Conservation (phyloP, 2,113 vertebrate genomes). For the Epinephelus fuscoguttatus region DNA sequence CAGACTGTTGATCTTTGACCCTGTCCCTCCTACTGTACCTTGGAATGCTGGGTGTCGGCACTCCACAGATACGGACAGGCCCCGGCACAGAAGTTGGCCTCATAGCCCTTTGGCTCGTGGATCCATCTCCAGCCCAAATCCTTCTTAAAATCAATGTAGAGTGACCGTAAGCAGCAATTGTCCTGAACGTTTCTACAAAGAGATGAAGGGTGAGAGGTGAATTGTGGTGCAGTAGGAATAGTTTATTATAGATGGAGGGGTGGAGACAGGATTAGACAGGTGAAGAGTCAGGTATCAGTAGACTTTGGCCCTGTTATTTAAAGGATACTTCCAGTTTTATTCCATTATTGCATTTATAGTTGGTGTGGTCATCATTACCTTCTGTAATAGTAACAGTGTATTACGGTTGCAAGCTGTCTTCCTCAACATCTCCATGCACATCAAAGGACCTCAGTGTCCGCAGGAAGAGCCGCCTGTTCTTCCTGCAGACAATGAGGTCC, state of each 20-base stretch:
- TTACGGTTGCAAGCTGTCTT: too few relatives aligned
- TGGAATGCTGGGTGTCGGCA: slow-evolving; percentile 86
- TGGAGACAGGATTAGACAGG: not conserved
- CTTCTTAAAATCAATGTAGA: slow-evolving; percentile 87
- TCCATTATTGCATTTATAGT: too few relatives aligned
- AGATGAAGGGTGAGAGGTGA: not conserved
- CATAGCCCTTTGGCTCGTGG: slow-evolving; percentile 86
- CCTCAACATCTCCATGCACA: too few relatives aligned
- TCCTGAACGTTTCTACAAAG: slow-evolving; percentile 83
- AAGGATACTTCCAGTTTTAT: too few relatives aligned
- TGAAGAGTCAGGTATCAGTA: not conserved
- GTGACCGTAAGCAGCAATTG: slow-evolving; percentile 86
- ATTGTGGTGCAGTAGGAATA: not conserved
- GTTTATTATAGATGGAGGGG: not conserved
- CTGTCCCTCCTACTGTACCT: slow-evolving; percentile 66
- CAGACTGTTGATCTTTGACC: not conserved
- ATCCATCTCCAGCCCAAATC: slow-evolving; percentile 88
- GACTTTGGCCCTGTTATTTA: too few relatives aligned
- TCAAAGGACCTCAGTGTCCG: too few relatives aligned
- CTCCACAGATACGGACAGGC: slow-evolving; percentile 88
- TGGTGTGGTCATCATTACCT: too few relatives aligned
- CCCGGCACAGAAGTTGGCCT: slow-evolving; percentile 87
- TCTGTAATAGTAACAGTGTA: too few relatives aligned
- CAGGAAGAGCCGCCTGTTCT: too few relatives aligned
- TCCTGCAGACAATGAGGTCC: too few relatives aligned